phyloP scores from a whole-genome alignment of 2,888 invertebrate genomes.

The Pseudeuparius sepicola region DNA sequence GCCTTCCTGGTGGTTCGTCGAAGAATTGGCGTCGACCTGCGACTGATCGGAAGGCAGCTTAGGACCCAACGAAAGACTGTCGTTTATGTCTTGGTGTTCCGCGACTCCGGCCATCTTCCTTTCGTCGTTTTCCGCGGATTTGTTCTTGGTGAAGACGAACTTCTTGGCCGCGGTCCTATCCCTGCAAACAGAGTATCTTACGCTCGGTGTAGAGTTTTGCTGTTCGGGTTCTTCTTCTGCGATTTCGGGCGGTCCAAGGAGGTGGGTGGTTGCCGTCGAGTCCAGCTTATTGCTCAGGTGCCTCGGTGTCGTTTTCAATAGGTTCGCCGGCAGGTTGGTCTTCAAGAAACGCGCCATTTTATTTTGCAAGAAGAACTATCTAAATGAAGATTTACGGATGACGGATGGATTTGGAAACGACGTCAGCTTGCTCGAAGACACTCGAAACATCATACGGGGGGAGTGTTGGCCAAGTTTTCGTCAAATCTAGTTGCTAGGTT shows the following conservation, averaged over 20 bases:
- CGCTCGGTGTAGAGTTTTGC: constrained; percentile 13
- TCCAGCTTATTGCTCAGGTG: constrained; percentile 15
- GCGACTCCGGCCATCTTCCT: not conserved
- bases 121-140: constrained; percentile 5
- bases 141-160: constrained; percentile 17
- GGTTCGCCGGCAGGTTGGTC: not conserved
- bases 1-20: too few species aligned
- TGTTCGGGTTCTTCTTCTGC: constrained; percentile 16
- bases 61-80: too few species aligned
- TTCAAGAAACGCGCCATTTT: constrained; percentile 4
- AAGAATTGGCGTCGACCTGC: constrained; percentile 1
- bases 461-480: too few species aligned
- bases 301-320: not conserved
- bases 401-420: too few species aligned
- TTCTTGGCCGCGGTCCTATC: constrained; percentile 18
- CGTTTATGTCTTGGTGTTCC: too few species aligned
- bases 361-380: too few species aligned
- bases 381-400: too few species aligned
- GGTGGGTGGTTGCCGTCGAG: constrained; percentile 7
- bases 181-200: constrained; percentile 24
- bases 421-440: too few species aligned
- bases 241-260: constrained; percentile 14
- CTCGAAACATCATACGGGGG: too few species aligned
- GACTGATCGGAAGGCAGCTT: constrained; percentile 10
- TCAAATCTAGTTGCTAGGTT: too few species aligned